Evolutionary conservation across 2,888 invertebrate genomes (phyloP), one percentile per base, ranked within the genome.

Genomic region (Ophioninae sp.): DNA sequence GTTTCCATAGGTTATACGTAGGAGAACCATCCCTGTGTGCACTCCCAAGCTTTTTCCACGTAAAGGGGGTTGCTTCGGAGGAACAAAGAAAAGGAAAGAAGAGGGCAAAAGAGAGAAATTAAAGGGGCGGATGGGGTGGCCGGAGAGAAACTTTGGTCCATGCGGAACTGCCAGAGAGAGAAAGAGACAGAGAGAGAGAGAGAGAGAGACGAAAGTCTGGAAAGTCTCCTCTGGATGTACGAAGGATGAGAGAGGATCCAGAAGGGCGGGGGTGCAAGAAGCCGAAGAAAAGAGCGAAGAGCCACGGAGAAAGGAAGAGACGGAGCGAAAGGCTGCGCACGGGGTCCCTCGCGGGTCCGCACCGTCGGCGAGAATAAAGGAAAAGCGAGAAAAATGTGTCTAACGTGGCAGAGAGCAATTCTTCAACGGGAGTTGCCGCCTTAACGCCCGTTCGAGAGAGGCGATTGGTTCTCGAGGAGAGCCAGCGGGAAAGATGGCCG

Each of bases 381-480:
- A 92, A 92, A 92, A 93, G 92, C 92, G 92, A 92, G 93, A 93
- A 93, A 93, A 92, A 93, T 93, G 93, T 92, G 92, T 93, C 93
- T 92, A 93, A 93, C 92, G 91, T 92, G 91, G 91, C 91, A 91
- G 90, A 22, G 88, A 89, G 92, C 92, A 93, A 93, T 93, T 93
- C 93, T 92, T 93, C 92, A 93, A 92, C 90, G 88, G 89, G 88
- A 92, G 93, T 93, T 93, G 92, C 93, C 93, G 93, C 92, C 92
- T 92, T 92, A 93, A 93, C 91, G 92, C 86, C 74, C 88, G 87
- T 85, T 81, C 88, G 88, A 90, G 92, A 90, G 89, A 92, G 89
- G 90, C 92, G 92, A 93, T 93, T 93, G 93, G 93, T 93, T 93
- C 92, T 91, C 89, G 90, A 91, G 90, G 88, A 89, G 91, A 92